Evolutionary conservation across 2,797 vertebrate genomes (phyloP).

Genomic region (Xiphorhynchus erythropygius): DNA sequence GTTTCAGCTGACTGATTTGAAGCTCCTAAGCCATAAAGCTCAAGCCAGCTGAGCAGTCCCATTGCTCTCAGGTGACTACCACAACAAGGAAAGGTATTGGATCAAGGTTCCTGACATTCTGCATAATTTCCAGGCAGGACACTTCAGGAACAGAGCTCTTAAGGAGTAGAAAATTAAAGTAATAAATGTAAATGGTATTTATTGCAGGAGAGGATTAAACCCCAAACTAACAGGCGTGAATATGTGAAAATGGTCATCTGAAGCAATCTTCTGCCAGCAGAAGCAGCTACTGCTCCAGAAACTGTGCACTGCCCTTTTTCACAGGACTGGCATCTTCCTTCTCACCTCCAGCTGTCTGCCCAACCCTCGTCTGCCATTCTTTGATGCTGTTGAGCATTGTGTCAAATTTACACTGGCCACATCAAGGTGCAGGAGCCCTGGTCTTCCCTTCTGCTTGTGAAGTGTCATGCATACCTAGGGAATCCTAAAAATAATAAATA

Average conservation of each 20-base stretch:
- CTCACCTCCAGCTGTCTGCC: neutral
- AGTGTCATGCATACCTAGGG: neutral
- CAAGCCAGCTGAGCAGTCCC: neutral
- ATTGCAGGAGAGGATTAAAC: neutral
- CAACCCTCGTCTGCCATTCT: rapidly evolving
- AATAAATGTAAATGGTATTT: neutral
- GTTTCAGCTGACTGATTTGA: neutral
- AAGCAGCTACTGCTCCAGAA: slow-evolving; percentile 3
- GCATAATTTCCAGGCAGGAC: neutral
- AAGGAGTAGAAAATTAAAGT: neutral
- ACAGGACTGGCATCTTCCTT: neutral
- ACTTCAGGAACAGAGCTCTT: neutral
- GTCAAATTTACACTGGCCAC: neutral
- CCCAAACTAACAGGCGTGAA: neutral
- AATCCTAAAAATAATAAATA: slow-evolving; percentile 47
- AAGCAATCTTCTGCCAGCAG: neutral
- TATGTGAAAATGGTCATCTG: neutral
- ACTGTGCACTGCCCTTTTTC: neutral
- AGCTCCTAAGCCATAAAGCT: neutral
- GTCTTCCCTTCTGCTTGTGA: neutral
- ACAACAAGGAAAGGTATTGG: neutral
- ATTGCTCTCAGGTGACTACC: neutral
- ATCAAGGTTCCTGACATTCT: neutral
- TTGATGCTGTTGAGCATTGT: neutral
- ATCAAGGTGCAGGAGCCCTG: neutral